These are phyloP conservation scores for Sigmodon hispidus DNA, from an alignment of 2,113 vertebrate species.

Conservation along the genomic window DNA sequence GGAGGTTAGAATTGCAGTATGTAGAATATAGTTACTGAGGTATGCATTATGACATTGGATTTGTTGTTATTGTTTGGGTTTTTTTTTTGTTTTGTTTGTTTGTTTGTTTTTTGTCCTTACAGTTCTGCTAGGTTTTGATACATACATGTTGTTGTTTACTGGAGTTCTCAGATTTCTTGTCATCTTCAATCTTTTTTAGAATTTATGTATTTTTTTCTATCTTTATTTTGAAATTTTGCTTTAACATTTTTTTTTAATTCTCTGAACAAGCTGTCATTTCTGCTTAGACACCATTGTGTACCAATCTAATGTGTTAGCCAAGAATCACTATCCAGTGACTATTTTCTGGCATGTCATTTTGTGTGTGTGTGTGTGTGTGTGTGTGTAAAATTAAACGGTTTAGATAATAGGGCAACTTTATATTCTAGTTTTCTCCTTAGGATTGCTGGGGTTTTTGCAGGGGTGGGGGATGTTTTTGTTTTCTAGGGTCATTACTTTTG, in stretches of 20 bases:
- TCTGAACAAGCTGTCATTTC: background rate
- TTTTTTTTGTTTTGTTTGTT: too few relatives aligned
- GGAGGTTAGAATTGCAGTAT: background rate
- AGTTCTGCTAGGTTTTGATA: background rate
- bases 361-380: background rate
- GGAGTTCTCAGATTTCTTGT: background rate
- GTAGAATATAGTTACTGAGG: background rate
- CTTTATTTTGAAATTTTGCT: background rate
- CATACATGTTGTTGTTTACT: background rate
- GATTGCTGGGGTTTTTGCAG: background rate
- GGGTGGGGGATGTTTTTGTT: background rate
- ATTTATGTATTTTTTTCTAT: background rate
- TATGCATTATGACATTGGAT: background rate
- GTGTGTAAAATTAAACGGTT: background rate
- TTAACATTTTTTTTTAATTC: background rate
- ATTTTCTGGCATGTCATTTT: background rate
- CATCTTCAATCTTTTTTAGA: background rate
- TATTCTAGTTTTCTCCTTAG: background rate
- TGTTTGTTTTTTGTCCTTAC: too few relatives aligned
- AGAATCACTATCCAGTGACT: background rate
- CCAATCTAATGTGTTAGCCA: background rate
- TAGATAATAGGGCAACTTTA: background rate
- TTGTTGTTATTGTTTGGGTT: too few relatives aligned
- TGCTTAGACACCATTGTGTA: background rate
- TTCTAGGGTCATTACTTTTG: background rate